A percentile compares a stretch with the other conserved stretches of the same genome.
These are phyloP conservation scores for Lagodon rhomboides DNA, from an alignment of 2,797 vertebrate species.

Conservation along the genomic window DNA sequence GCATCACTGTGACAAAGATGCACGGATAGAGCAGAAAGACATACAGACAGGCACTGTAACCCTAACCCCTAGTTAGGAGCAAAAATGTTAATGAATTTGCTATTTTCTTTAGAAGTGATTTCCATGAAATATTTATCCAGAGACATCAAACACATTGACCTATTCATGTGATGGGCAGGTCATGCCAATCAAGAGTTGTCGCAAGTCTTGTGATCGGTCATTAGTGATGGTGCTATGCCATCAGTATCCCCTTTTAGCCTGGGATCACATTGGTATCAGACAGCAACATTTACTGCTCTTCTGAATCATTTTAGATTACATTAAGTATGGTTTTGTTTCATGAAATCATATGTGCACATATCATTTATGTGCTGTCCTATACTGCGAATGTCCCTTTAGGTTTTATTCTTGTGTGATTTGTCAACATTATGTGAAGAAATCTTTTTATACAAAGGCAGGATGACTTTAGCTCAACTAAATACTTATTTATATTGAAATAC, in stretches of 20 bases:
- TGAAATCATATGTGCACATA: constrained; percentile 1
- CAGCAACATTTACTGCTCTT: not conserved
- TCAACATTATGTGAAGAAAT: not conserved
- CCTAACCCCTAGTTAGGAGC: not conserved
- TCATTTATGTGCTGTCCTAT: not conserved
- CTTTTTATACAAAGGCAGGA: constrained; percentile 12
- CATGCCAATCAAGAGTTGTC: not conserved
- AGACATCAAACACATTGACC: not conserved
- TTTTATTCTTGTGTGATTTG: too few species aligned
- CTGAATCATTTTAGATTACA: not conserved
- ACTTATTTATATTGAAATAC: constrained; percentile 22
- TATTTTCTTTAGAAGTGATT: not conserved
- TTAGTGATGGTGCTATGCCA: not conserved
- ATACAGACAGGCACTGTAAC: rapidly evolving
- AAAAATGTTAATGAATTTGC: not conserved
- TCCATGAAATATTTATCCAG: not conserved
- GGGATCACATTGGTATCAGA: not conserved
- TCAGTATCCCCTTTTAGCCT: not conserved
- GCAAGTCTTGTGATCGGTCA: not conserved
- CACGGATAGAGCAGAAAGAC: too few species aligned
- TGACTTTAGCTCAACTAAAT: not conserved
- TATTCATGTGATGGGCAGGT: not conserved
- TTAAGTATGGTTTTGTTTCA: not conserved
- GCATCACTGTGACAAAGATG: not conserved
- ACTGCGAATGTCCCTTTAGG: not conserved